These are phyloP conservation scores for Antheraea assamensis DNA, from an alignment of 2,888 invertebrate genomes.

Conservation along the genomic window DNA sequence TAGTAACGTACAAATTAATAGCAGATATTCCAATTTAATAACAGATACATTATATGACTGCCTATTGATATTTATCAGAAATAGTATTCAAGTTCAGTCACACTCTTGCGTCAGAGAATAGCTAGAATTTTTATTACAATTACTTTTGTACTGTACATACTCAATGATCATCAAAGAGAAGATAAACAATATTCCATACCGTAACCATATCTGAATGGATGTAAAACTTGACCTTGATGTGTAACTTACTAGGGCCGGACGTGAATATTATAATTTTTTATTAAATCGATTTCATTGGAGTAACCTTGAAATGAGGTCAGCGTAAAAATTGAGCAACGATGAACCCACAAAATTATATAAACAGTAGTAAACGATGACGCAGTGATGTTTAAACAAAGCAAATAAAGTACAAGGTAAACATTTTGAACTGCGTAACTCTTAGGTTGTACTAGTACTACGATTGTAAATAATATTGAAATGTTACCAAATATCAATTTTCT, in stretches of 20 bases:
- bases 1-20: too few relatives aligned
- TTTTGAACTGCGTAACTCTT: neutral
- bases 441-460: neutral
- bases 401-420: neutral
- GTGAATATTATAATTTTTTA: neutral
- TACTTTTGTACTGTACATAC: neutral
- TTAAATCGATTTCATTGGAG: neutral
- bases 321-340: slow-evolving; percentile 12
- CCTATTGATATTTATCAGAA: neutral
- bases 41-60: neutral
- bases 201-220: neutral
- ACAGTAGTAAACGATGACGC: slow-evolving; percentile 12
- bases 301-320: slow-evolving; percentile 4
- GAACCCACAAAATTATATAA: slow-evolving; percentile 9
- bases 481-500: neutral
- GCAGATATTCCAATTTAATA: too few relatives aligned
- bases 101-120: neutral
- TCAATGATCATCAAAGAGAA: neutral
- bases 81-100: neutral
- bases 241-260: neutral
- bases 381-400: neutral
- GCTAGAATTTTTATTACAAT: neutral
- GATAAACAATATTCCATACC: neutral
- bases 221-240: neutral
- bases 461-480: too few relatives aligned